phyloP scores from a whole-genome alignment of 2,113 vertebrate genomes.

The Pelecanoides urinatrix region DNA sequence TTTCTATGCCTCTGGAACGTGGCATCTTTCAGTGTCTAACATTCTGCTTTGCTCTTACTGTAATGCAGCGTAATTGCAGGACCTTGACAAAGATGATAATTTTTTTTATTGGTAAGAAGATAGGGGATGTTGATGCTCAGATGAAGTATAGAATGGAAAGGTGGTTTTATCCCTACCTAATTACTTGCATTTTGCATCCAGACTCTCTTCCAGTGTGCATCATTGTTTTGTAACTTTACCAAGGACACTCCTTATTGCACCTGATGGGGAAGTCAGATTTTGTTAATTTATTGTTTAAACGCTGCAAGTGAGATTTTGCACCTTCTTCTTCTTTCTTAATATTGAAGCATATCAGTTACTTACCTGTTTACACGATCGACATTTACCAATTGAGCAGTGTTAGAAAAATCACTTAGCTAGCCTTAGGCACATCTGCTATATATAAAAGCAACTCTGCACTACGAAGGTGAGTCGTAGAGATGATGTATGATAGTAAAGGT shows the following conservation, averaged over 20 bases:
- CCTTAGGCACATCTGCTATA: not conserved
- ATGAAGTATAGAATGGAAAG: not conserved
- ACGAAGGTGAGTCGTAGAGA: not conserved
- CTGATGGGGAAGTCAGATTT: not conserved
- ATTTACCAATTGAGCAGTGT: not conserved
- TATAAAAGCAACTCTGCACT: not conserved
- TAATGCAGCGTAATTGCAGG: not conserved
- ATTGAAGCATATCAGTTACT: not conserved
- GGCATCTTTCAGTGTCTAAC: not conserved
- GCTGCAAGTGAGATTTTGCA: not conserved
- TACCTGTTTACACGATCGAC: not conserved
- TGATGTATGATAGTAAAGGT: not conserved
- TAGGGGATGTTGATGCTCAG: not conserved
- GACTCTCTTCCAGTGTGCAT: not conserved
- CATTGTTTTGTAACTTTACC: not conserved
- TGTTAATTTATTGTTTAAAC: not conserved
- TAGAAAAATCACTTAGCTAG: not conserved
- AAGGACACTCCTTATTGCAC: not conserved
- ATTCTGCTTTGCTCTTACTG: not conserved
- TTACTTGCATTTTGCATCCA: not conserved
- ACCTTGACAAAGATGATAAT: not conserved
- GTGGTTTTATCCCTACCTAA: not conserved
- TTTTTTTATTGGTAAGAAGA: not conserved
- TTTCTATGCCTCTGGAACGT: not conserved
- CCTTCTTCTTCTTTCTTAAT: not conserved